Conservation (phyloP, 2,113 vertebrate species). For the Ondatra zibethicus region DNA sequence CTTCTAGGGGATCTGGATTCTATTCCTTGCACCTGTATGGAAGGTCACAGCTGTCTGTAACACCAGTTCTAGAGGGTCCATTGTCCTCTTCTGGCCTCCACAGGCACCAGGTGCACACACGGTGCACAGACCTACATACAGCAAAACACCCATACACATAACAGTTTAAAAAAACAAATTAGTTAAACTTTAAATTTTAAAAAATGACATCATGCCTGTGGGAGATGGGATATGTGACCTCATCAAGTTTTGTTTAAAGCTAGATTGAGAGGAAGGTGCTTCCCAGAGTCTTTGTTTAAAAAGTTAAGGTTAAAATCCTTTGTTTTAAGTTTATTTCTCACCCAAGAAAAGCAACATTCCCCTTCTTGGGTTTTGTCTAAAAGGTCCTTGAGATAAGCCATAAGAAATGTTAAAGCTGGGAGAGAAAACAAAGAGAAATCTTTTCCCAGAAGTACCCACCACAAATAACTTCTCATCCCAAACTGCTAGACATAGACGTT, state of each 20-base stretch:
- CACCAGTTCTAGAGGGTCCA: neutral
- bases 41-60: neutral
- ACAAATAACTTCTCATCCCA: neutral
- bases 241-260: slow-evolving; percentile 5
- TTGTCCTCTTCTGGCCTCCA: neutral
- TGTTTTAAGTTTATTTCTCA: neutral
- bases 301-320: neutral
- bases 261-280: neutral
- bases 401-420: neutral
- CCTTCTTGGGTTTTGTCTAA: slow-evolving; percentile 14
- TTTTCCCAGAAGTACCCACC: neutral
- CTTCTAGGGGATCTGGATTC: neutral
- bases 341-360: neutral
- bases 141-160: neutral
- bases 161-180: neutral
- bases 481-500: neutral
- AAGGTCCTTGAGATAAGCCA: neutral
- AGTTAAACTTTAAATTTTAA: neutral
- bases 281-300: slow-evolving; percentile 36
- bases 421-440: neutral
- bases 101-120: neutral
- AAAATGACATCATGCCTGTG: neutral
- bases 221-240: neutral
- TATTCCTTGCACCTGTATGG: neutral
- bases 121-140: neutral